Evolutionary conservation across 2,797 vertebrate genomes (phyloP).

Genomic region (Emys orbicularis): DNA sequence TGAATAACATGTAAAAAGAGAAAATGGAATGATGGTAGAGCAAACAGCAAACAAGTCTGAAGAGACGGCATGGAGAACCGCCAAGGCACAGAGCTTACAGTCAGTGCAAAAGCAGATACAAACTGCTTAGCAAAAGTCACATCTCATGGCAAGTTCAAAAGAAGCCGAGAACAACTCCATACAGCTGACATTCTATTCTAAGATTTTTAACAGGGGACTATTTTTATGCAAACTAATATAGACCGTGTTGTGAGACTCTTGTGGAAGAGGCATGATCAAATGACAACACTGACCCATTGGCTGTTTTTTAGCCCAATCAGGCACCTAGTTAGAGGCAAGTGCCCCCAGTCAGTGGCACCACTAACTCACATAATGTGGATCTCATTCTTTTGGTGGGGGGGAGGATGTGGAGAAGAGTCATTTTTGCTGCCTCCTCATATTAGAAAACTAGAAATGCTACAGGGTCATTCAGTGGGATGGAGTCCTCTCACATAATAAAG

Average conservation of each 20-base stretch:
- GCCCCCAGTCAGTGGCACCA: rapidly evolving
- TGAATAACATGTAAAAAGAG: not conserved
- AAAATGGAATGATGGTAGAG: not conserved
- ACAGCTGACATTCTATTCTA: not conserved
- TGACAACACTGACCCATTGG: not conserved
- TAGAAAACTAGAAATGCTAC: not conserved
- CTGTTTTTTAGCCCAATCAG: not conserved
- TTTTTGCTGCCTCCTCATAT: not conserved
- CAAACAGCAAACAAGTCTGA: not conserved
- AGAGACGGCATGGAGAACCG: not conserved
- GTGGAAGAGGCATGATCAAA: not conserved
- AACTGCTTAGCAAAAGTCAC: not conserved
- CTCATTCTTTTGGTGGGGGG: not conserved
- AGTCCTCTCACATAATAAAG: not conserved
- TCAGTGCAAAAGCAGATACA: not conserved
- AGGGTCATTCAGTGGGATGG: not conserved
- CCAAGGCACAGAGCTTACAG: not conserved
- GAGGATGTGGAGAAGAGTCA: not conserved
- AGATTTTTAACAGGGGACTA: not conserved
- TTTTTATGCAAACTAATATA: slow-evolving; percentile 26
- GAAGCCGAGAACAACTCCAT: not conserved
- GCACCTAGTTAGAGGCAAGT: not conserved
- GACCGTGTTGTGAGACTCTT: not conserved
- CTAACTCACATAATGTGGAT: not conserved
- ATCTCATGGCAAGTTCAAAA: not conserved